These are phyloP conservation scores for Archocentrus centrarchus DNA, from an alignment of 2,113 vertebrate genomes.

Conservation along the genomic window DNA sequence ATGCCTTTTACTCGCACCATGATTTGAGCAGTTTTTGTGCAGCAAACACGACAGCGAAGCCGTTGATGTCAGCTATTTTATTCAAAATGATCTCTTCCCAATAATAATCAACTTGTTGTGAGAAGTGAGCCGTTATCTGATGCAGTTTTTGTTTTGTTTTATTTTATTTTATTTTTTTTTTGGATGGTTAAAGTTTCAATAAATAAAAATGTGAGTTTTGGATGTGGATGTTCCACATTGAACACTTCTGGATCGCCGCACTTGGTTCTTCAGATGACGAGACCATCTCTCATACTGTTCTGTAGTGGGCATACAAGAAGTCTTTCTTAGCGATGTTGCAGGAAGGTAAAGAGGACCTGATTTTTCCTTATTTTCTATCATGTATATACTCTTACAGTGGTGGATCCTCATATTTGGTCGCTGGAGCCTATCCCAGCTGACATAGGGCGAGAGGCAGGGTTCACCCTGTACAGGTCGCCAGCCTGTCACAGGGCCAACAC, in stretches of 20 bases:
- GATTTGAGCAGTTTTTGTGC: neutral
- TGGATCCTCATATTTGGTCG: neutral
- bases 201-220: conserved; percentile 58
- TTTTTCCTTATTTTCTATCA: neutral
- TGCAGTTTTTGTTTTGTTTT: conserved; percentile 17
- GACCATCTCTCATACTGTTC: neutral
- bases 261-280: neutral
- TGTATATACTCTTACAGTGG: neutral
- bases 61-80: conserved; percentile 40
- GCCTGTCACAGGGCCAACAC: no score
- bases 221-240: conserved; percentile 35
- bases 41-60: neutral
- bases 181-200: conserved; percentile 47
- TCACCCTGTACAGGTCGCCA: no score
- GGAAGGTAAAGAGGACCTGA: neutral
- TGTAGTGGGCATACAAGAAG: neutral
- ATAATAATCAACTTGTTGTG: conserved; percentile 17
- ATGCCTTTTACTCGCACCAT: neutral
- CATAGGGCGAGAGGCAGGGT: no score
- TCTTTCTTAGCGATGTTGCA: neutral
- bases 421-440: no score
- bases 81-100: conserved; percentile 6
- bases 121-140: conserved; percentile 26
- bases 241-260: neutral
- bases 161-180: neutral